Conservation (phyloP, 2,888 invertebrate species). For the Osedax frankpressi region DNA sequence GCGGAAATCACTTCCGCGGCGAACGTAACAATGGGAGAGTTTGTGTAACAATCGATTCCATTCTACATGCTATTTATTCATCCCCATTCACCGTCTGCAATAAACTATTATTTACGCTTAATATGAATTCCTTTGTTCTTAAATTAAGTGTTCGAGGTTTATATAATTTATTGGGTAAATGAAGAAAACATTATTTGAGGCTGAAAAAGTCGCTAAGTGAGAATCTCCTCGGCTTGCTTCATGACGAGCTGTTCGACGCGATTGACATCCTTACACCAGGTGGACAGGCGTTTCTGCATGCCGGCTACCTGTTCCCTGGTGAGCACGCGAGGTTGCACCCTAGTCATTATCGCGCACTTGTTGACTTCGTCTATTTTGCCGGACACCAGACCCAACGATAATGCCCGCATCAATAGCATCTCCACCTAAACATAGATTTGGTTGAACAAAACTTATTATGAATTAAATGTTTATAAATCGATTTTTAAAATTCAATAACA, state of each 20-base stretch:
- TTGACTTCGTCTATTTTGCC: slow-evolving; percentile 87
- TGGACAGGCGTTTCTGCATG: not conserved
- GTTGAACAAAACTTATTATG: too few relatives aligned
- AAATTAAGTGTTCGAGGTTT: too few relatives aligned
- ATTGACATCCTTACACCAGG: not conserved
- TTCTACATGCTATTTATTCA: too few relatives aligned
- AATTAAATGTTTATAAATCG: too few relatives aligned
- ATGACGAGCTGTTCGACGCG: not conserved
- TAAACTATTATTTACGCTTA: too few relatives aligned
- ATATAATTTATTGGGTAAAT: too few relatives aligned
- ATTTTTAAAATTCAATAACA: too few relatives aligned
- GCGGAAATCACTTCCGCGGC: not conserved
- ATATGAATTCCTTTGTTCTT: too few relatives aligned
- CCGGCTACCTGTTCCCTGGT: slow-evolving; percentile 53
- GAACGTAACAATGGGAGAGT: not conserved
- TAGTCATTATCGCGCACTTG: slow-evolving; percentile 62
- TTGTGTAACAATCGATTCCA: too few relatives aligned
- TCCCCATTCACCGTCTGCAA: too few relatives aligned
- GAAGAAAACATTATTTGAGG: too few relatives aligned
- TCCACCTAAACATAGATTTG: slow-evolving; percentile 61
- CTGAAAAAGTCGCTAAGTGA: too few relatives aligned
- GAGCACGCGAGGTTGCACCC: slow-evolving; percentile 72
- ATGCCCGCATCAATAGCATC: slow-evolving; percentile 87
- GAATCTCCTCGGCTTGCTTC: not conserved
- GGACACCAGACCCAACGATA: slow-evolving; percentile 80